Base-by-base conservation (phyloP, 2,797 vertebrate species). In the Lemur catta region DNA sequence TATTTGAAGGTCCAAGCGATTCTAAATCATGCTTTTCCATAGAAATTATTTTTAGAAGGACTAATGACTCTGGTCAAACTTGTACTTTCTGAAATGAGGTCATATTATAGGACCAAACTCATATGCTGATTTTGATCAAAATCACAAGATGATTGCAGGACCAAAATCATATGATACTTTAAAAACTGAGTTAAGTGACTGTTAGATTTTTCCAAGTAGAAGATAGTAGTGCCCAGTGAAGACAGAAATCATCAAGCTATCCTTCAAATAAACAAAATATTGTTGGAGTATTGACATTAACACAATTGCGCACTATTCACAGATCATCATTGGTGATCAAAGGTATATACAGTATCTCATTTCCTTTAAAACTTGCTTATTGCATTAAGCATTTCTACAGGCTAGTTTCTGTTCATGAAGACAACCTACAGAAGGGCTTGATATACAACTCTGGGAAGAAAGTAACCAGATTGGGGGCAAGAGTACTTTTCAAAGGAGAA, bases 401-500 rank as follows among this genome's bases (percentile, higher is more conserved):
- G 50, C 48, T 69, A 81, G 48, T 55, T 81, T 4, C 9, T n/a
- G 75, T 50, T 61, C 71, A 20, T 50, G 63, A 96, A 95, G 72
- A 80, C 33, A 92, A 4, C 0, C 5, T 41, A 35, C 3, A 38
- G 20, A 86, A 18, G 9, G n/a, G 2, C 57, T 87, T 74, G 26
- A 84, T 17, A 71, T 4, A 15, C 26, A 52, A 4, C 12, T 84
- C 69, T 30, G 48, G 28, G 63, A 43, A 81, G 55, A 92, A 85
- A 80, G 28, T 30, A 3, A 79, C 26, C 38, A 81, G 14, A 48
- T 11, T 52, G 17, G 57, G 17, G 1, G 17, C 35, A 35, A 20
- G 48, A 33, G 6, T 10, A 89, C 35, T 96, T 95, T 97, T 63
- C 92, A 91, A 93, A 93, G 89, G 94, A 91, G 85, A 46, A 93